phyloP scores from a whole-genome alignment of 2,888 invertebrate genomes.

The Geotrupes spiniger region DNA sequence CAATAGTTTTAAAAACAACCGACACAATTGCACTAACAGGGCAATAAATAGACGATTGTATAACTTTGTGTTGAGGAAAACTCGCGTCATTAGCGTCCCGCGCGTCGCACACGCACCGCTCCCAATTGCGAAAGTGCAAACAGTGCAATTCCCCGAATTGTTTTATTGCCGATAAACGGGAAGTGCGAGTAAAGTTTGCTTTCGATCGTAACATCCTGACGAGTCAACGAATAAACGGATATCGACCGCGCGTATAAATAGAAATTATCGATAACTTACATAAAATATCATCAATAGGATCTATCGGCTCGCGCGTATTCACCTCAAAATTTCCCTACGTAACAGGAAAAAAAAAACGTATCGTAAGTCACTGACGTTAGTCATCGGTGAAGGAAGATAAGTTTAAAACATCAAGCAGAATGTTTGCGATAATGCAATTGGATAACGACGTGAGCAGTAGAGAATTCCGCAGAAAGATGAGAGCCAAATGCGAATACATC shows the following conservation, averaged over 20 bases:
- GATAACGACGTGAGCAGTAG: slow-evolving; percentile 82
- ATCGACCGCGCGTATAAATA: background rate
- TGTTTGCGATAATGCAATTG: slow-evolving; percentile 89
- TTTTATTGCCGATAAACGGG: too few species aligned
- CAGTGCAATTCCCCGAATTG: too few species aligned
- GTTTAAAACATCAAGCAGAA: slow-evolving; percentile 42
- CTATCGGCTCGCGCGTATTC: background rate
- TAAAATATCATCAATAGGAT: slow-evolving; percentile 5
- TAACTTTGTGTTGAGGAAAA: too few species aligned
- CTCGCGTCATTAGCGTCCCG: too few species aligned
- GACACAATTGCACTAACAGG: too few species aligned
- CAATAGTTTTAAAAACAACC: too few species aligned
- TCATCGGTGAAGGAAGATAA: slow-evolving; percentile 12
- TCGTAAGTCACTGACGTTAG: slow-evolving; percentile 7
- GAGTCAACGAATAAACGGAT: too few species aligned
- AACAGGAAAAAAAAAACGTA: slow-evolving; percentile 1
- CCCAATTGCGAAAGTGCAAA: slow-evolving; percentile 1
- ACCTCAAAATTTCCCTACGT: slow-evolving; percentile 1
- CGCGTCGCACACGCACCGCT: background rate
- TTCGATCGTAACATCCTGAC: too few species aligned
- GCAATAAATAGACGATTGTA: too few species aligned
- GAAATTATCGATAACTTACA: slow-evolving; percentile 3
- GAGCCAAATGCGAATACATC: slow-evolving; percentile 95
- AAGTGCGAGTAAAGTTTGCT: too few species aligned
- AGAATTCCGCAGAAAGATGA: slow-evolving; percentile 84